phyloP scores from a whole-genome alignment of 2,888 invertebrate species.

The Lypha dubia region DNA sequence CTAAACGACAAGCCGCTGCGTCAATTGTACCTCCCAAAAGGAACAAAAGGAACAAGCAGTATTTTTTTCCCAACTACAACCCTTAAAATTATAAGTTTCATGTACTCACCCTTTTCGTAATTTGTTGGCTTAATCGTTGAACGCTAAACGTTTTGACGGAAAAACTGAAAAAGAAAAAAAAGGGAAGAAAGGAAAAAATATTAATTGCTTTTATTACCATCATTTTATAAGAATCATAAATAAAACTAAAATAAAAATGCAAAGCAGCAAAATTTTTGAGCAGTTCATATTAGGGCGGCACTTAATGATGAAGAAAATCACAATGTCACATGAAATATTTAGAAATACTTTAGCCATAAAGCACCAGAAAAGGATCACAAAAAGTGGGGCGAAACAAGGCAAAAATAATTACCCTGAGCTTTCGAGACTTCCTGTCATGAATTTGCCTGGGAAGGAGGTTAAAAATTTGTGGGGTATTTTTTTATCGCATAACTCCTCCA shows the following conservation, averaged over 20 bases:
- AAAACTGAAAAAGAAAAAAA: constrained; percentile 19
- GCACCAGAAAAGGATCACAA: no score
- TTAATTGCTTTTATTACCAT: constrained; percentile 69
- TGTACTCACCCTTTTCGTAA: constrained; percentile 43
- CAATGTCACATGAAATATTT: neutral
- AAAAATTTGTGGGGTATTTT: no score
- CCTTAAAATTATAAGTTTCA: constrained; percentile 55
- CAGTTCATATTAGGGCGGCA: constrained; percentile 15
- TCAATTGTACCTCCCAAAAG: constrained; percentile 4
- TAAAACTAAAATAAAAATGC: neutral
- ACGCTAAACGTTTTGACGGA: constrained; percentile 70
- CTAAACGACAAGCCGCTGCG: constrained; percentile 24
- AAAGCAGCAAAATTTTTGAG: neutral
- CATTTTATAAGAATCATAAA: constrained; percentile 51
- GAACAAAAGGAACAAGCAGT: neutral
- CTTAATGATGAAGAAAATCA: neutral
- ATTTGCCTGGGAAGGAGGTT: no score
- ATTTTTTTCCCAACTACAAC: constrained; percentile 25
- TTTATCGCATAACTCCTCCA: no score
- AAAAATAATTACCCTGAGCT: no score
- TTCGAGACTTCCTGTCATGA: no score
- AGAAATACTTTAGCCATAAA: neutral
- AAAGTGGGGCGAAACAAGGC: no score
- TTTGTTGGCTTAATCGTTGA: constrained; percentile 60
- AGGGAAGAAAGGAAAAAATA: constrained; percentile 19